phyloP scores from a whole-genome alignment of 2,113 vertebrate species.

The Nycticebus coucang region DNA sequence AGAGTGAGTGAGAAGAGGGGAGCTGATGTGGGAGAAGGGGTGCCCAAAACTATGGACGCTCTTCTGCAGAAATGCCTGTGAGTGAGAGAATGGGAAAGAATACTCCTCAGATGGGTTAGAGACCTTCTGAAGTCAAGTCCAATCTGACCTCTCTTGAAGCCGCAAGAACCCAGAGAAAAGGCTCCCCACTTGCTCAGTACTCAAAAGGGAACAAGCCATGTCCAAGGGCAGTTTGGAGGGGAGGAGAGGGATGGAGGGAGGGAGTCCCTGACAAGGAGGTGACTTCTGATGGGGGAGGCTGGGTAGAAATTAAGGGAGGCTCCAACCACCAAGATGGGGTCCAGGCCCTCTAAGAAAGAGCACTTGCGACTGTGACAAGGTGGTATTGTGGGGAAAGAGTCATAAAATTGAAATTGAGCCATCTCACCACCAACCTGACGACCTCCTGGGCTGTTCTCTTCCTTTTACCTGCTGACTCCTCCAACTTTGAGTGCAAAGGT shows the following conservation, averaged over 20 bases:
- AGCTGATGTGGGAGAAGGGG: not conserved
- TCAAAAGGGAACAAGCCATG: not conserved
- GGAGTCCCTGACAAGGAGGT: not conserved
- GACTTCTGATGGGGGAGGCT: not conserved
- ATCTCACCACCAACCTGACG: not conserved
- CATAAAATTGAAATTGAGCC: not conserved
- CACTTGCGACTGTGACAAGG: not conserved
- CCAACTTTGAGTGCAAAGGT: not conserved
- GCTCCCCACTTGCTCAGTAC: not conserved
- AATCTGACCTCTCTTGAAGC: not conserved
- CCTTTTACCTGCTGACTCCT: not conserved
- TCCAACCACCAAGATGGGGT: not conserved
- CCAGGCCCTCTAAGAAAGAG: not conserved
- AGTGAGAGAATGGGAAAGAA: not conserved
- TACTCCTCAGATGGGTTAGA: too few relatives aligned
- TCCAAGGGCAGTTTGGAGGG: not conserved
- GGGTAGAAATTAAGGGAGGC: not conserved
- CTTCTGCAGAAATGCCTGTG: not conserved
- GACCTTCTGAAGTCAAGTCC: not conserved
- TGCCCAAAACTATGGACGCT: rapidly evolving
- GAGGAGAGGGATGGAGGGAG: not conserved
- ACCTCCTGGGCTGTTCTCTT: not conserved
- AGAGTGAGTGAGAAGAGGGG: not conserved
- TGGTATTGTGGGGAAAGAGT: not conserved
- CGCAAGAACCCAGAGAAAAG: not conserved